Conservation (phyloP, 2,113 vertebrate species). For the Calyptommatus sinebrachiatus region DNA sequence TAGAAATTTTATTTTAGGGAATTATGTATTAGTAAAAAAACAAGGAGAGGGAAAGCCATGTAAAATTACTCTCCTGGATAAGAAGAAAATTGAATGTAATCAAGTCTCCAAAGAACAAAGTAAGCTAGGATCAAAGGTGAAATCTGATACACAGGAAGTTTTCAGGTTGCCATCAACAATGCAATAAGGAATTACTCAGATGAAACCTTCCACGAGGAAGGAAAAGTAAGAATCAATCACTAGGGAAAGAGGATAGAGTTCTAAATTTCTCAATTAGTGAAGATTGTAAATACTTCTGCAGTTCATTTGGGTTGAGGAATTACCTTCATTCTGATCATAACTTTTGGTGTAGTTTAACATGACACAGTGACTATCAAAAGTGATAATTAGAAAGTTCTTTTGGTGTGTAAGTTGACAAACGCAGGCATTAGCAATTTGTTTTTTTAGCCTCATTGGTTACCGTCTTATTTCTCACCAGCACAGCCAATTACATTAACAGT, state of each 20-base stretch:
- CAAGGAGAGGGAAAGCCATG: slow-evolving; percentile 31
- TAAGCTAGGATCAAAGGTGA: slow-evolving; percentile 68
- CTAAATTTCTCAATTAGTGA: slow-evolving; percentile 55
- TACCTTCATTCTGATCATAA: slow-evolving; percentile 47
- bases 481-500: slow-evolving; percentile 32
- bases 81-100: slow-evolving; percentile 53
- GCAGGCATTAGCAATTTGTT: slow-evolving; percentile 7
- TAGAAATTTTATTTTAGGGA: too few relatives aligned
- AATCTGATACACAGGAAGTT: slow-evolving; percentile 59
- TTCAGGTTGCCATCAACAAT: slow-evolving; percentile 63
- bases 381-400: slow-evolving; percentile 33
- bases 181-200: slow-evolving; percentile 60
- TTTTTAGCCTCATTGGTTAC: not conserved
- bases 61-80: slow-evolving; percentile 56
- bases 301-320: slow-evolving; percentile 41
- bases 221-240: slow-evolving; percentile 51
- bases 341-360: slow-evolving; percentile 41
- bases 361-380: slow-evolving; percentile 33
- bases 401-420: slow-evolving; percentile 26
- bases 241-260: slow-evolving; percentile 57
- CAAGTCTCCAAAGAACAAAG: slow-evolving; percentile 37
- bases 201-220: slow-evolving; percentile 57
- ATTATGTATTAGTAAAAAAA: too few relatives aligned
- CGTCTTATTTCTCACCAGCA: slow-evolving; percentile 18
- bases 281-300: slow-evolving; percentile 56